phyloP scores from a whole-genome alignment of 1,140 invertebrate genomes.

The Temnothorax nylanderi region DNA sequence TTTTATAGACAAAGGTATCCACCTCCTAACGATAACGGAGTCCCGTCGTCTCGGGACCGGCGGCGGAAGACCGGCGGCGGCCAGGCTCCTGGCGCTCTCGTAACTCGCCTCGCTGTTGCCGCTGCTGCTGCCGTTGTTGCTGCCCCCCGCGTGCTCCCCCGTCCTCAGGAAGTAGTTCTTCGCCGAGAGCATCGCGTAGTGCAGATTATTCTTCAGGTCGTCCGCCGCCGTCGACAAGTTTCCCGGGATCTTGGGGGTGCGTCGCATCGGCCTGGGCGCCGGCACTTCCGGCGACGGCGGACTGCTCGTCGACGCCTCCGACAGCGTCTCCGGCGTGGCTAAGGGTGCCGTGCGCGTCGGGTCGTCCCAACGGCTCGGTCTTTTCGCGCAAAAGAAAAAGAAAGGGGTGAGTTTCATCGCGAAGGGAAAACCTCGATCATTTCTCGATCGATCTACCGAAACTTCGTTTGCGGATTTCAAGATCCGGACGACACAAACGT shows the following conservation, averaged over 20 bases:
- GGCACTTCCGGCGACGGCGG: slow-evolving; percentile 81
- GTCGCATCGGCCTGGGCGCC: slow-evolving; percentile 85
- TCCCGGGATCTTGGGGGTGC: slow-evolving; percentile 89
- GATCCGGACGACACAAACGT: background rate
- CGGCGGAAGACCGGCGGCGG: slow-evolving; percentile 80
- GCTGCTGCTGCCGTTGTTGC: slow-evolving; percentile 82
- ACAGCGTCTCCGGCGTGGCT: slow-evolving; percentile 94
- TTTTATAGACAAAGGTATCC: background rate
- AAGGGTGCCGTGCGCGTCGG: slow-evolving; percentile 88
- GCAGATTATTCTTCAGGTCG: slow-evolving; percentile 87
- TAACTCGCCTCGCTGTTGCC: slow-evolving; percentile 86
- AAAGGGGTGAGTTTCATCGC: background rate
- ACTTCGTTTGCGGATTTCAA: background rate
- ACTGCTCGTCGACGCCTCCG: slow-evolving; percentile 91
- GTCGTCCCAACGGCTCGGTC: slow-evolving; percentile 77
- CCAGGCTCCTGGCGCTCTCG: slow-evolving; percentile 84
- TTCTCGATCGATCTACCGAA: background rate
- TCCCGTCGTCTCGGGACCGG: slow-evolving; percentile 83
- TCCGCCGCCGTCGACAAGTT: slow-evolving; percentile 89
- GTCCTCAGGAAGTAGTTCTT: slow-evolving; percentile 83
- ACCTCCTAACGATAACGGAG: slow-evolving; percentile 76
- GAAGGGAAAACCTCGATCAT: background rate
- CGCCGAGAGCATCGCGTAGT: slow-evolving; percentile 86
- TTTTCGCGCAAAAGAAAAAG: slow-evolving; percentile 32
- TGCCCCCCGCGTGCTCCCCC: slow-evolving; percentile 59